Evolutionary conservation across 2,888 invertebrate genomes (phyloP), one percentile per base, ranked within the genome.

Genomic region (Hyposoter dolosus): DNA sequence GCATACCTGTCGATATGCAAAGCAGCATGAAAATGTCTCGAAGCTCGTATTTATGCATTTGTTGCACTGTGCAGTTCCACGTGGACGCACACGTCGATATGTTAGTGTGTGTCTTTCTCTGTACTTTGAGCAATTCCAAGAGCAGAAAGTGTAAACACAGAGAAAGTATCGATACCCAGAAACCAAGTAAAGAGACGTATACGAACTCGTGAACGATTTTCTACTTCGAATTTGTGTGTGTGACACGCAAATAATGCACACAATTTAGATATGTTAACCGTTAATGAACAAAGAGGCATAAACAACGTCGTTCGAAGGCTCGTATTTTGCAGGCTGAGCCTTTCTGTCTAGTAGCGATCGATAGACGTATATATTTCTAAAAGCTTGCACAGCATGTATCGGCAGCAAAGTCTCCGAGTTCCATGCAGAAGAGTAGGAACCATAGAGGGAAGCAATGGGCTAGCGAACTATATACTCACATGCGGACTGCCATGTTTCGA

Each of bases 401-500:
- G 83, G 60, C 77, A 78, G 74, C 74, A 40, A 40, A 4, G 68
- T 81, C 72, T 63, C 80, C 80, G 80, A 77, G 72, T 74, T 68
- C 47, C 66, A 80, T 76, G 66, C 28, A 79, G 63, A 65, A 69
- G 75, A 71, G 76, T 71, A 80, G 83, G 80, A 28, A 28, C 15
- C 83, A 85, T 69, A 56, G 43, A 43, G 60, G 12, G 60, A 28
- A 60, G 68, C 63, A 76, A 60, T 68, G 60, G 40, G 35, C 56
- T 76, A 60, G 83, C 76, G 80, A 80, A 81, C 74, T 81, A 28
- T 81, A 28, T 28, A 60, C 74, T 66, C 81, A 68, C 72, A 68
- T 78, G 74, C 80, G 75, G 82, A 86, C 82, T 75, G 74, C 75
- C 56, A 45, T 79, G 84, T 79, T 79, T 88, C 84, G 77, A 82